Evolutionary conservation across 2,113 vertebrate genomes (phyloP), one percentile per base, ranked within the genome.

Genomic region (Otus sunia): DNA sequence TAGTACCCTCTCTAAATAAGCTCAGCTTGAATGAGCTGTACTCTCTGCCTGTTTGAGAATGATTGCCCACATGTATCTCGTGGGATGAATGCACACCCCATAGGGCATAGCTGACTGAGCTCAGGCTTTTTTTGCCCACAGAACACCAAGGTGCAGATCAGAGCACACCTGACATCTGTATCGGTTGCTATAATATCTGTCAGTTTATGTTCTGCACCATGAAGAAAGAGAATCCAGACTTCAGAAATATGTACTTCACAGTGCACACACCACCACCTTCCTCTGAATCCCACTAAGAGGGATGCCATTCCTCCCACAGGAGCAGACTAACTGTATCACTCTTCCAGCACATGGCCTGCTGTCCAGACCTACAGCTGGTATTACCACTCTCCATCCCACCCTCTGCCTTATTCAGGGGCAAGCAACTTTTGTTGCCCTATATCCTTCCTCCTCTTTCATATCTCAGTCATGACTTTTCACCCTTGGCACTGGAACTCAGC

Each of bases 11-110:
- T 56, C 47, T 56, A 50, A 73, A 56, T 17, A 45, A 5, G 36
- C 41, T 68, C 78, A 52, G 0, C 32, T 39, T 25, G 41, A 56
- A 36, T 5, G 29, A 68, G 36, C 49, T 52, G 26, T 29, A 47
- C 26, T 19, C n/a, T 59, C 37, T 69, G 30, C 23, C 60, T 36
- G 6, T 9, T 47, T 23, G 14, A 50, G 47, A 63, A 45, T 5
- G 72, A 68, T 29, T 58, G 53, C 41, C 49, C 47, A 30, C 0
- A 0, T 10, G 50, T 16, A 22, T 36, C 76, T 72, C 0, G 0
- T 16, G 34, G 76, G 59, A 56, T 12, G 39, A 52, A 60, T 49
- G 19, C 64, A 34, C 30, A n/a, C 5, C n/a, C 26, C 58, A n/a
- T 17, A 50, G 29, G 52, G 39, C 32, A 45, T 36, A 34, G 8